phyloP scores from a whole-genome alignment of 2,888 invertebrate genomes.

The Eilema griseolum region DNA sequence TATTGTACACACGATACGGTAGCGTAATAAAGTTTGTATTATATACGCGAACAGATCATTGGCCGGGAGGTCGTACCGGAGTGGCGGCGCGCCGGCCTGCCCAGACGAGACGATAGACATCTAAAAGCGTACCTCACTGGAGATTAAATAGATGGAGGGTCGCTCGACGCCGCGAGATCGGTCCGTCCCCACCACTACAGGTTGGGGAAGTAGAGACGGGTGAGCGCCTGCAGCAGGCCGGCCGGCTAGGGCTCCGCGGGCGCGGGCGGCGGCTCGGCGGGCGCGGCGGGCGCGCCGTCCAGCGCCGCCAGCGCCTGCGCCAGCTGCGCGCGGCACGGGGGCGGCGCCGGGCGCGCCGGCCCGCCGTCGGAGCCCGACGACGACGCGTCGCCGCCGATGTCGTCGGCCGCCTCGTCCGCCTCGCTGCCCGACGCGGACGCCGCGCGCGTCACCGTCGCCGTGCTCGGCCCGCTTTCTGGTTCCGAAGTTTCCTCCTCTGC shows the following conservation, averaged over 20 bases:
- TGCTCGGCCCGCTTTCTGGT: conserved; percentile 54
- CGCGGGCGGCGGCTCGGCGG: conserved; percentile 13
- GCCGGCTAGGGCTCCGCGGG: conserved; percentile 44
- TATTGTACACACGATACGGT: conserved; percentile 21
- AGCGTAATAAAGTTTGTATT: conserved; percentile 13
- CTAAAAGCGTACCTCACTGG: neutral
- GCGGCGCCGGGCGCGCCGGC: conserved; percentile 22
- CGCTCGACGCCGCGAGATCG: too few relatives aligned
- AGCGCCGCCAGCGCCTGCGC: conserved; percentile 60
- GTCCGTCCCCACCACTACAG: conserved; percentile 1
- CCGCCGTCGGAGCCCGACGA: conserved; percentile 40
- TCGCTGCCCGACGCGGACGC: conserved; percentile 48
- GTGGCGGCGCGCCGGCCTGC: neutral
- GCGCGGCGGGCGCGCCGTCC: conserved; percentile 38
- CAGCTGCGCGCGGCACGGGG: conserved; percentile 52
- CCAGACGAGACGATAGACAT: neutral
- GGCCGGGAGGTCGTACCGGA: neutral
- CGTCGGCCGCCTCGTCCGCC: conserved; percentile 41
- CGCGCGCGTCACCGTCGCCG: conserved; percentile 43
- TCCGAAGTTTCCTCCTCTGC: conserved; percentile 70
- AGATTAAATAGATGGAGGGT: neutral
- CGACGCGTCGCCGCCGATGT: conserved; percentile 33
- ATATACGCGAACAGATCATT: conserved; percentile 18
- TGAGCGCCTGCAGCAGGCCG: conserved; percentile 14
- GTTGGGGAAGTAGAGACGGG: conserved; percentile 24